Base-by-base conservation (phyloP, 2,888 invertebrate genomes). In the Biston betularia region DNA sequence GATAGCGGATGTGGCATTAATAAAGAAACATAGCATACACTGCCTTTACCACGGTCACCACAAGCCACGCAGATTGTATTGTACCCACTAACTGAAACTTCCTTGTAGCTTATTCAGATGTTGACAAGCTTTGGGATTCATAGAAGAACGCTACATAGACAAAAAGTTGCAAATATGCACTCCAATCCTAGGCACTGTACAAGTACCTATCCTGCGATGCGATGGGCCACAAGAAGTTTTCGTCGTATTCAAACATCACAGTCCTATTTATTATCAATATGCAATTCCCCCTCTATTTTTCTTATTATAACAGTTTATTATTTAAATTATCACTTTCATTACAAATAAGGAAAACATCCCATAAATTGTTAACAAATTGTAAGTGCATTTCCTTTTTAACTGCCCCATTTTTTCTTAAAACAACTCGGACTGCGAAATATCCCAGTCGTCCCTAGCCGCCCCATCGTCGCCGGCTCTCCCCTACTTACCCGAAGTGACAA, bases 331-430 rank as follows among this genome's bases (percentile, higher is more conserved):
- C 45, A 55, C 11, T 58, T 12, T 44, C 10, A 56, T 48, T 24
- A 55, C 48, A 69, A 69, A 68, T 69, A 72, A 63, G 70, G 65
- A 62, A 75, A 75, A 73, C 70, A 65, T 61, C 66, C 40, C 68
- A 63, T 61, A 75, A 76, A 79, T 81, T 76, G 75, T 75, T 70
- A 70, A 72, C 65, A 74, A 77, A 79, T 81, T 77, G 76, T 67
- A 78, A 81, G 75, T 83, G 84, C 84, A 82, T 62, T 66, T 74
- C 65, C 69, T 11, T 67, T 8, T 69, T 73, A 82, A 80, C 73
- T 76, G 74, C 75, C 73, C 77, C 72, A 78, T 80, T 81, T 70
- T 76, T 75, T 75, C 72, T 75, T 70, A 67, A 74, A 73, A 78
- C 64, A 65, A 69, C 65, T 69, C 70, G 50, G 57, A 58, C 62